These are phyloP conservation scores for Drosophila histrio DNA, from an alignment of 2,888 invertebrate species.

Conservation along the genomic window DNA sequence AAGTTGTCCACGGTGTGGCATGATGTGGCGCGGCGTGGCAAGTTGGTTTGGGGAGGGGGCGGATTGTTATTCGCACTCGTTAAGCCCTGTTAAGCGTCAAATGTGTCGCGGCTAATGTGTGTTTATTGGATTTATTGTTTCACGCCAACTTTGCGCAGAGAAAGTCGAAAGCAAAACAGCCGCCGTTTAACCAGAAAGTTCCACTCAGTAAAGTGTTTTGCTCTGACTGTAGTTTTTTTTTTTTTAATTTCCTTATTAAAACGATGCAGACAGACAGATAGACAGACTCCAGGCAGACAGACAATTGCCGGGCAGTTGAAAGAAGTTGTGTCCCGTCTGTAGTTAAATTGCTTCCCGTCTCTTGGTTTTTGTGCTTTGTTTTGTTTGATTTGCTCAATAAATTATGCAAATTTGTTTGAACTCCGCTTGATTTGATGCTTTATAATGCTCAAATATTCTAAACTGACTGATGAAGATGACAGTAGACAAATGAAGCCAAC, in stretches of 20 bases:
- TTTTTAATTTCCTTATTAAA: constrained; percentile 48
- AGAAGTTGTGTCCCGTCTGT: constrained; percentile 26
- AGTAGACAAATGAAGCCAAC: neutral
- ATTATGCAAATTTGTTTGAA: constrained; percentile 61
- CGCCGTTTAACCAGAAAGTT: constrained; percentile 10
- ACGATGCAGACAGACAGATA: neutral
- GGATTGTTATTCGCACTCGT: constrained; percentile 40
- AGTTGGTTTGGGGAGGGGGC: neutral
- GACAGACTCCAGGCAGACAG: neutral
- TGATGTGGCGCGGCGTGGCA: neutral
- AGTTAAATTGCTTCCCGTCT: constrained; percentile 55
- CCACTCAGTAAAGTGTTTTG: constrained; percentile 3
- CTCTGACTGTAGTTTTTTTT: neutral
- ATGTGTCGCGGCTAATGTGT: constrained; percentile 71
- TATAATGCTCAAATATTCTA: constrained; percentile 10
- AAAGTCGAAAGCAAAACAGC: constrained; percentile 41
- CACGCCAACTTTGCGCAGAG: constrained; percentile 46
- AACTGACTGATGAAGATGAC: constrained; percentile 22
- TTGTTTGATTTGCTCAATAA: constrained; percentile 44
- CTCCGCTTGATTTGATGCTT: constrained; percentile 23
- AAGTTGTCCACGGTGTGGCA: constrained; percentile 28
- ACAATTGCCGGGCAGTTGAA: neutral
- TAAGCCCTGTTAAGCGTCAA: constrained; percentile 69
- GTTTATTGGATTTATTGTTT: constrained; percentile 72
- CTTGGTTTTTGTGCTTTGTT: constrained; percentile 7